Base-by-base conservation (phyloP, 2,113 vertebrate genomes). In the Psettodes erumei region DNA sequence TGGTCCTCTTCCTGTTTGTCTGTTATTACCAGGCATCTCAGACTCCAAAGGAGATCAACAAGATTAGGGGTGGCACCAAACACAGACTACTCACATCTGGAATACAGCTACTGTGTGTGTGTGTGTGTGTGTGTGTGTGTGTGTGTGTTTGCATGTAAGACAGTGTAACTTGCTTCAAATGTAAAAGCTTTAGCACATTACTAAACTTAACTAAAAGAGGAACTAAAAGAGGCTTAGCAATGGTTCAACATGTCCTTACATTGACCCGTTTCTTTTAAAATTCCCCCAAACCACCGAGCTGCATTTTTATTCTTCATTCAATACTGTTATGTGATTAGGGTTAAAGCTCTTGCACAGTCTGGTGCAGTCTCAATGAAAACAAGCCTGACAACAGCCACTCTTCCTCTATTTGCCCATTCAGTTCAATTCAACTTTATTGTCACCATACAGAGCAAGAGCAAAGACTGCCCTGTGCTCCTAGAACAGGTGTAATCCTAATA, bases 1-100 rank as follows among this genome's bases (percentile, higher is more conserved):
- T 85, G 77, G 59, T 76, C 51, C 75, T 68, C 73, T 90, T 93
- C 87, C 90, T 90, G 88, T 89, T 88, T 88, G 71, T 63, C 59
- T 77, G 67, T 73, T 81, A 88, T 84, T 85, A 82, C 64, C 78
- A 67, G 71, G 63, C 83, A 59, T 70, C 62, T 68, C 42, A 59
- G 70, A 83, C 85, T 68, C 71, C 32, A 56, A 11, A 71, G 62
- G 81, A 85, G 75, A 89, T 89, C 76, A 82, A 76, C 50, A 42
- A 55, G 56, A 84, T 71, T 69, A 83, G 43, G 66, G 70, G 69
- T 10, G 21, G 68, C 19, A 68, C 11, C 33, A 21, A 87, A 71
- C 75, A 84, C 74, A 70, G 76, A 67, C 37, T 38, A 18, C 45
- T 77, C 45, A 84, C 84, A 91, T 89, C 83, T 91, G 86, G 61